A percentile compares a stretch with the other conserved stretches of the same genome.
phyloP scores from a whole-genome alignment of 2,888 invertebrate species.

The Xylota segnis region DNA sequence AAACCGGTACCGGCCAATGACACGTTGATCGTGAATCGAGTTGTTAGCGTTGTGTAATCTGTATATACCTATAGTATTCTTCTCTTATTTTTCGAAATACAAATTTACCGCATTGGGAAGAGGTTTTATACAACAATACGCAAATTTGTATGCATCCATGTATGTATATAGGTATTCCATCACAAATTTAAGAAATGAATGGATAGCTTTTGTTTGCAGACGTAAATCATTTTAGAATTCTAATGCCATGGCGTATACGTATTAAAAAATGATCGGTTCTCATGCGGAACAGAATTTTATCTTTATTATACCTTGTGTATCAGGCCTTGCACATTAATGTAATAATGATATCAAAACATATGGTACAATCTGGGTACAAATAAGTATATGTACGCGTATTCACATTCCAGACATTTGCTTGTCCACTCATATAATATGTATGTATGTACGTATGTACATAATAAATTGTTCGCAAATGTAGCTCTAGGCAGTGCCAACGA shows the following conservation, averaged over 20 bases:
- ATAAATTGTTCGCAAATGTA: not conserved
- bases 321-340: too few relatives aligned
- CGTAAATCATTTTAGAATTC: not conserved
- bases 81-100: not conserved
- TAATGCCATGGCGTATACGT: not conserved
- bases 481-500: too few relatives aligned
- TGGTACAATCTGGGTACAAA: not conserved
- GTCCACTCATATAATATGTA: too few relatives aligned
- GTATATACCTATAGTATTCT: too few relatives aligned
- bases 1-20: conserved; percentile 40
- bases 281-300: too few relatives aligned
- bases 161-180: too few relatives aligned
- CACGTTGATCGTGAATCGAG: conserved; percentile 14
- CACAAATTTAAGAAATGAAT: too few relatives aligned
- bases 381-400: not conserved
- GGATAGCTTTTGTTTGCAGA: not conserved
- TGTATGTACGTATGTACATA: not conserved
- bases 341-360: too few relatives aligned
- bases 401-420: not conserved
- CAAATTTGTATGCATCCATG: too few relatives aligned
- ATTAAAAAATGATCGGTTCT: not conserved
- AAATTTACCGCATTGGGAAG: too few relatives aligned
- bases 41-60: not conserved
- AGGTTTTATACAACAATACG: too few relatives aligned
- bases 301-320: too few relatives aligned